Percentiles rank a stretch among this genome's conserved stretches.
Conservation (phyloP, 1,140 invertebrate genomes). For the Apocrypta bakeri region DNA sequence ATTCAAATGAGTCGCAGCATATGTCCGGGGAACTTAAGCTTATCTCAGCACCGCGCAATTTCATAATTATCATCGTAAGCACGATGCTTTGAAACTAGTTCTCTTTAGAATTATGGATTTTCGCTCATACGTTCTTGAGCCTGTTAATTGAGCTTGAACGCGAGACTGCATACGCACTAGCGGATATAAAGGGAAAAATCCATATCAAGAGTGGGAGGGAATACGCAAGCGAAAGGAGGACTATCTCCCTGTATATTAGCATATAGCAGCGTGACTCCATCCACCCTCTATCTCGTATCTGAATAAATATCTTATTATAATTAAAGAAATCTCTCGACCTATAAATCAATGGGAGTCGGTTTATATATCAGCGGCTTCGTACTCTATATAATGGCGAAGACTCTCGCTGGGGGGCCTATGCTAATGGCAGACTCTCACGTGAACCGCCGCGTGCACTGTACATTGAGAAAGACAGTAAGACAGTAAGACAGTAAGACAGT, state of each 20-base stretch:
- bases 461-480: constrained; percentile 5
- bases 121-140: no score
- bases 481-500: background rate
- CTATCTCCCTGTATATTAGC: no score
- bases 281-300: constrained; percentile 55
- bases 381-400: constrained; percentile 20
- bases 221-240: constrained; percentile 18
- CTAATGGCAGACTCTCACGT: constrained; percentile 68
- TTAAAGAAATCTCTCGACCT: constrained; percentile 68
- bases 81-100: constrained; percentile 16
- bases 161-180: background rate
- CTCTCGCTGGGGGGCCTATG: constrained; percentile 55
- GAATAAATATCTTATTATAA: constrained; percentile 73
- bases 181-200: background rate
- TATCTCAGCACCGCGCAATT: background rate
- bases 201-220: constrained; percentile 54
- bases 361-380: constrained; percentile 68
- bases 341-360: constrained; percentile 69
- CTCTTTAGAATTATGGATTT: no score
- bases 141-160: no score
- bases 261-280: constrained; percentile 68
- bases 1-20: constrained; percentile 34
- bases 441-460: background rate
- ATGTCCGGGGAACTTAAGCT: no score
- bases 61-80: constrained; percentile 37